Conservation (phyloP, 2,797 vertebrate species). For the Cossypha caffra region DNA sequence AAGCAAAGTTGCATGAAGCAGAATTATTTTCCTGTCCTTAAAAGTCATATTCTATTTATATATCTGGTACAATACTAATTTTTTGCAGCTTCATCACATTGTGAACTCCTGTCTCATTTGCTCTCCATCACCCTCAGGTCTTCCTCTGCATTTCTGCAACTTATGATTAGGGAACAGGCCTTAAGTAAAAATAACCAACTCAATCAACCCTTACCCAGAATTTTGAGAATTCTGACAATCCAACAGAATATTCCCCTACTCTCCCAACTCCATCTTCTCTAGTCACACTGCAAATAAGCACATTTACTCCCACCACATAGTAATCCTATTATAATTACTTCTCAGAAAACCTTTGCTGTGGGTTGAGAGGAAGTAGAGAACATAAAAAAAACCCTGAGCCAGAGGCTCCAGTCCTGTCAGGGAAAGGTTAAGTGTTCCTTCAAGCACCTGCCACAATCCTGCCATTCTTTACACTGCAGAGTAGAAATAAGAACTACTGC, state of each 20-base stretch:
- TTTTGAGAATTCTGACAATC: constrained; percentile 6
- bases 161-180: neutral
- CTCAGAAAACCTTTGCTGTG: neutral
- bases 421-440: neutral
- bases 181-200: constrained; percentile 43
- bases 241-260: neutral
- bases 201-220: neutral
- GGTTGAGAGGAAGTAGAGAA: neutral
- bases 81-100: constrained; percentile 41
- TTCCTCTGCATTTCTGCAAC: neutral
- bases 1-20: neutral
- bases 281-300: constrained; percentile 17
- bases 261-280: neutral
- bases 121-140: constrained; percentile 30
- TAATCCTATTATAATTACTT: constrained; percentile 28
- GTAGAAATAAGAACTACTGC: neutral
- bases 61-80: neutral
- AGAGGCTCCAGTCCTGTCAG: neutral
- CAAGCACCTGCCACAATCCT: neutral
- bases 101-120: constrained; percentile 30
- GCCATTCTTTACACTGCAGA: neutral
- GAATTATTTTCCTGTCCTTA: constrained; percentile 16
- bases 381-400: neutral
- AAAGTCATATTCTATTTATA: constrained; percentile 24
- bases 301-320: constrained; percentile 7